Percentiles rank a stretch among this genome's conserved stretches.
Evolutionary conservation across 2,113 vertebrate species (phyloP).

Genomic region (Perca schrenkii): DNA sequence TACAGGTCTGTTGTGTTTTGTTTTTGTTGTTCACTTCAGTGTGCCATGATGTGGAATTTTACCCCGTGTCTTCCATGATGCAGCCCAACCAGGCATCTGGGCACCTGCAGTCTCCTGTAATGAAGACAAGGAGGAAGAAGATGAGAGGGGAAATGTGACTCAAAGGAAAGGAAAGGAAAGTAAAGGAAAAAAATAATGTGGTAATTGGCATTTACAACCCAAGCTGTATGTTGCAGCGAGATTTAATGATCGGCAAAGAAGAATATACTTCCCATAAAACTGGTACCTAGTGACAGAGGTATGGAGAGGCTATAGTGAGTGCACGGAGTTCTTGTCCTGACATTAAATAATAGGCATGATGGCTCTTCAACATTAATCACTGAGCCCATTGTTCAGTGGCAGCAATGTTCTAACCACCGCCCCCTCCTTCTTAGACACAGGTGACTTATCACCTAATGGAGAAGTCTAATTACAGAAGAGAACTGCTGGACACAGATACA

Average conservation of each 20-base stretch:
- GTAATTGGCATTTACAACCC: not conserved
- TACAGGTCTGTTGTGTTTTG: constrained; percentile 2
- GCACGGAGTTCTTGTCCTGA: constrained; percentile 27
- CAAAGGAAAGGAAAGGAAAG: too few relatives aligned
- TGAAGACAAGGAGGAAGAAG: not conserved
- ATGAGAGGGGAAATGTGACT: not conserved
- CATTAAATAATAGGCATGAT: constrained; percentile 51
- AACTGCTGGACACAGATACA: constrained; percentile 36
- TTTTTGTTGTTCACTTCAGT: not conserved
- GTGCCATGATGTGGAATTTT: constrained; percentile 56
- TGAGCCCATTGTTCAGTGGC: constrained; percentile 43
- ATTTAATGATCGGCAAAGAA: not conserved
- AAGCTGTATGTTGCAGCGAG: not conserved
- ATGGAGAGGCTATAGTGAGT: not conserved
- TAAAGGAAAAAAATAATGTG: not conserved
- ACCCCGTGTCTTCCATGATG: constrained; percentile 98
- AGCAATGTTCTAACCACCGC: constrained; percentile 29
- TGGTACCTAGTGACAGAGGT: not conserved
- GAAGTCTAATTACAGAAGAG: constrained; percentile 61
- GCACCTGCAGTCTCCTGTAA: constrained; percentile 92
- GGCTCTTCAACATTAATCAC: constrained; percentile 57
- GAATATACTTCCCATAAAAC: not conserved
- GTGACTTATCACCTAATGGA: constrained; percentile 67
- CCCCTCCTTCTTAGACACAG: constrained; percentile 35
- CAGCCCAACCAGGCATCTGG: constrained; percentile 95